Percentiles rank a stretch among this genome's conserved stretches.
These are phyloP conservation scores for Lithophane ornitopus DNA, from an alignment of 2,888 invertebrate species.

Conservation along the genomic window DNA sequence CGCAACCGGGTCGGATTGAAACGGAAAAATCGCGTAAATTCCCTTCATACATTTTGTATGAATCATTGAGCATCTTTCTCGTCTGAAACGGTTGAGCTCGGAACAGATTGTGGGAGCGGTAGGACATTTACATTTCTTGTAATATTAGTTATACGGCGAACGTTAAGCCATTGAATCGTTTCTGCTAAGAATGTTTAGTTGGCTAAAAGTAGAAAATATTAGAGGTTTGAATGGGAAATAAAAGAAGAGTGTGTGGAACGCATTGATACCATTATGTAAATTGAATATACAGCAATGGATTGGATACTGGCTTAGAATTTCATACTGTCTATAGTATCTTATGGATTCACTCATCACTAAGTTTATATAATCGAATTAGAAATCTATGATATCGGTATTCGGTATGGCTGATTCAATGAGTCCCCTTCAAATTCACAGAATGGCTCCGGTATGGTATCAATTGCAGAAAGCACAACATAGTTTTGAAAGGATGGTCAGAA, in stretches of 20 bases:
- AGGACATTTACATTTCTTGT: conserved; percentile 48
- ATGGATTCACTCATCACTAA: background rate
- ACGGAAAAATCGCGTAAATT: conserved; percentile 63
- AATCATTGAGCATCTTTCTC: conserved; percentile 62
- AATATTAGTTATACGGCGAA: conserved; percentile 18
- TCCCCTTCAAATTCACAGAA: background rate
- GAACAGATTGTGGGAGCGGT: conserved; percentile 54
- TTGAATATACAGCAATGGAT: background rate
- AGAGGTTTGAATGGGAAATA: background rate
- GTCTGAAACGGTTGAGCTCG: conserved; percentile 34
- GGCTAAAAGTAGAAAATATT: background rate
- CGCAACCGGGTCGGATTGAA: conserved; percentile 54
- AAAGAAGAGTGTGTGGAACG: background rate
- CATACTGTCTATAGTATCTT: background rate
- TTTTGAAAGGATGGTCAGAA: background rate
- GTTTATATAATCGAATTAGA: background rate
- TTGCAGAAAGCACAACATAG: background rate
- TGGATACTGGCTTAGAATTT: background rate
- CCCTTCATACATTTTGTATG: conserved; percentile 69
- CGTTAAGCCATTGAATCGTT: conserved; percentile 17
- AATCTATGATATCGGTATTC: background rate
- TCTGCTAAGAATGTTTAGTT: background rate
- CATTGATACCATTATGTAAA: background rate
- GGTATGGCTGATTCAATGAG: background rate
- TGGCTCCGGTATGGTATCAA: background rate